These are phyloP conservation scores for Globia sparganii DNA, from an alignment of 2,888 invertebrate species.

Conservation along the genomic window DNA sequence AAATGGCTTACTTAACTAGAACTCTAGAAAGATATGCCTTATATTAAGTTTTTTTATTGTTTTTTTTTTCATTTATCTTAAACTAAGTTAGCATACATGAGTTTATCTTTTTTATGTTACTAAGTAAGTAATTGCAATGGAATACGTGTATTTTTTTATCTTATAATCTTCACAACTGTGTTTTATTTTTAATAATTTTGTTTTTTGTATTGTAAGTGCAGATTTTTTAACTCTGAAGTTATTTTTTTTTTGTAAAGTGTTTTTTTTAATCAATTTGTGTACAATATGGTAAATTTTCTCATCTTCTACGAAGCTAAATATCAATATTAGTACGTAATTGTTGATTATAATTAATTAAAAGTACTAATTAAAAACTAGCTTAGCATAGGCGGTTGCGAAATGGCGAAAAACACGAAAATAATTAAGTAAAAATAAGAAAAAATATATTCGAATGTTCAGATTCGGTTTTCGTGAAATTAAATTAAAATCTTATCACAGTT, in stretches of 20 bases:
- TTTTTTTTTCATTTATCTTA: conserved; percentile 56
- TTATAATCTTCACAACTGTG: conserved; percentile 38
- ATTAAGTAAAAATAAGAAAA: conserved; percentile 63
- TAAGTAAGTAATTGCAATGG: conserved; percentile 28
- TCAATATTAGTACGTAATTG: conserved; percentile 44
- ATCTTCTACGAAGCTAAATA: conserved; percentile 48
- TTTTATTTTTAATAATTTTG: conserved; percentile 33
- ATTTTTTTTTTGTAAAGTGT: conserved; percentile 22
- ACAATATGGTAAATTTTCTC: conserved; percentile 38
- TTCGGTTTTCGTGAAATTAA: conserved; percentile 24
- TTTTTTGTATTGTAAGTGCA: conserved; percentile 34
- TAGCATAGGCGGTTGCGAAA: conserved; percentile 64
- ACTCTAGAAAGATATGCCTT: conserved; percentile 55
- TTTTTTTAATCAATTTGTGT: conserved; percentile 42
- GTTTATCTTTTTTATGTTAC: conserved; percentile 29
- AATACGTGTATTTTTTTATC: conserved; percentile 17
- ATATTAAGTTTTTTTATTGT: conserved; percentile 49
- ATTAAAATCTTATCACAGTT: conserved; percentile 61
- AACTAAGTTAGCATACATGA: conserved; percentile 53
- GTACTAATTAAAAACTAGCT: conserved; percentile 41
- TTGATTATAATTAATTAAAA: conserved; percentile 35
- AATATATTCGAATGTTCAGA: background rate
- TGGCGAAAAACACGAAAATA: conserved; percentile 48
- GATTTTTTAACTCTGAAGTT: conserved; percentile 61
- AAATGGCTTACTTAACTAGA: conserved; percentile 46